Evolutionary conservation across 2,888 invertebrate species (phyloP).

Genomic region (Nomada fabriciana): DNA sequence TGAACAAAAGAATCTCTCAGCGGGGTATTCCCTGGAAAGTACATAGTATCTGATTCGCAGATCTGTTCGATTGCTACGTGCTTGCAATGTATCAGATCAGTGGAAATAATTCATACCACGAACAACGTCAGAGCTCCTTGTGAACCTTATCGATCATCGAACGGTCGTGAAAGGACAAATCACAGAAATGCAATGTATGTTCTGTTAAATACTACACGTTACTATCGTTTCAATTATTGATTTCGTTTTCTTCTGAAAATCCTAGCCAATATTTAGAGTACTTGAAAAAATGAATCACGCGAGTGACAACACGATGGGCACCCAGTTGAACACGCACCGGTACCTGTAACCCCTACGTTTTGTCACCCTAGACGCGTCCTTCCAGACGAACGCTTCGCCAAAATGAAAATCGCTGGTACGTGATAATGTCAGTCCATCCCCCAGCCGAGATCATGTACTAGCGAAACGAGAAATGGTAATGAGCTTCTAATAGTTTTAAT

Average conservation of each 20-base stretch:
- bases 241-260: not conserved
- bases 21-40: conserved; percentile 67
- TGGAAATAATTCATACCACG: conserved; percentile 34
- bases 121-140: not conserved
- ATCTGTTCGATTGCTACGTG: conserved; percentile 41
- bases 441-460: conserved; percentile 65
- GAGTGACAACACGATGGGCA: conserved; percentile 29
- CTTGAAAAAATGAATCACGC: conserved; percentile 32
- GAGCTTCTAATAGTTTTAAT: conserved; percentile 72
- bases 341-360: conserved; percentile 67
- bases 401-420: conserved; percentile 74
- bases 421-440: conserved; percentile 61
- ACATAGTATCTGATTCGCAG: conserved; percentile 39
- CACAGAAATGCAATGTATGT: too few relatives aligned
- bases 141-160: not conserved
- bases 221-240: too few relatives aligned
- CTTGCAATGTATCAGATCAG: conserved; percentile 24
- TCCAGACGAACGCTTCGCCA: conserved; percentile 79
- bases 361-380: conserved; percentile 77
- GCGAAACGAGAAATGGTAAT: conserved; percentile 71
- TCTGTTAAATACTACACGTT: too few relatives aligned
- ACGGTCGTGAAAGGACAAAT: not conserved
- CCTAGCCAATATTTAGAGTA: too few relatives aligned
- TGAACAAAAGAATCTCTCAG: conserved; percentile 74
- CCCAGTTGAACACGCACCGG: conserved; percentile 33